Evolutionary conservation across 2,888 invertebrate genomes (phyloP).

Genomic region (Chloroclystis v-ata): DNA sequence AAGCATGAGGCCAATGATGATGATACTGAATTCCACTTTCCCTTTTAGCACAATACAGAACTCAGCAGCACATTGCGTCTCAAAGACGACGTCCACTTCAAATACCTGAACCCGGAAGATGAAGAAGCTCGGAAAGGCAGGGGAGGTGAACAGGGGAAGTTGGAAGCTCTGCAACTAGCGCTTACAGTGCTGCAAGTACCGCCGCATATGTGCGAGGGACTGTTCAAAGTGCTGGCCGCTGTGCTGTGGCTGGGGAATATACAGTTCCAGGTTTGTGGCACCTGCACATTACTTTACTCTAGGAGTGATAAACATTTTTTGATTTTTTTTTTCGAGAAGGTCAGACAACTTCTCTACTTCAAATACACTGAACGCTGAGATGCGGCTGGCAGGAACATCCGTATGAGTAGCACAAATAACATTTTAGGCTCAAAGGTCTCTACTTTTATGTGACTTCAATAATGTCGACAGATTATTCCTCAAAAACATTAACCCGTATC

Average conservation of each 20-base stretch:
- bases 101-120: constrained; percentile 89
- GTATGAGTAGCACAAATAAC: too few relatives aligned
- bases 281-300: neutral
- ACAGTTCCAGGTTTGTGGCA: constrained; percentile 83
- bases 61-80: constrained; percentile 85
- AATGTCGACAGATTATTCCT: too few relatives aligned
- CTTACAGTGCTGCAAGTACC: constrained; percentile 93
- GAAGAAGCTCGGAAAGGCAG: constrained; percentile 69
- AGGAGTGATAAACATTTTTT: too few relatives aligned
- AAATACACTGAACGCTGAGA: too few relatives aligned
- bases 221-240: constrained; percentile 91
- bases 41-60: constrained; percentile 82
- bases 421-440: too few relatives aligned
- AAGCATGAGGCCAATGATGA: too few relatives aligned
- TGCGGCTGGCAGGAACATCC: too few relatives aligned
- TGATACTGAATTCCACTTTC: too few relatives aligned
- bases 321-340: too few relatives aligned
- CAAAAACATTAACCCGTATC: too few relatives aligned
- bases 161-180: constrained; percentile 91
- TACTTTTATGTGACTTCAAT: too few relatives aligned
- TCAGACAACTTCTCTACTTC: too few relatives aligned
- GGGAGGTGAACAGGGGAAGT: constrained; percentile 71
- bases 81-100: constrained; percentile 85
- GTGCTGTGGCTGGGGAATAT: constrained; percentile 95
- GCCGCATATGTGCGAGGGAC: constrained; percentile 90